Evolutionary conservation across 2,888 invertebrate genomes (phyloP), one percentile per base, ranked within the genome.

Genomic region (Microplitis deprimator): DNA sequence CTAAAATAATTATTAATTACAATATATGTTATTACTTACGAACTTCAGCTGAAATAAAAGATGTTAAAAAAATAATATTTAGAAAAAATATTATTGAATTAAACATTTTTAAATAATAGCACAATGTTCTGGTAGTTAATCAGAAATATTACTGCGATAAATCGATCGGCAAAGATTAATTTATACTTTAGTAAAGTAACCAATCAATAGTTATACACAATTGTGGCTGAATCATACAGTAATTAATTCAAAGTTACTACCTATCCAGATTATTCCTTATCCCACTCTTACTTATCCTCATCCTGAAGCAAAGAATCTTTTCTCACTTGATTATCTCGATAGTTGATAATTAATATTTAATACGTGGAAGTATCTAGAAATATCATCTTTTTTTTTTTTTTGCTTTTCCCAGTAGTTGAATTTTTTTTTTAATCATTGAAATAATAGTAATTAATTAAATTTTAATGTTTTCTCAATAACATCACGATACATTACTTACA

Each of bases 201-300:
- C 64, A 50, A 75, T 59, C 68, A 61, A 69, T 65, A 73, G 64
- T 40, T 65, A 17, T 50, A 60, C 13, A 50, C 68, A 41, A 73
- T 69, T 64, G 72, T 20, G 73, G 70, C 50, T 73, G 79, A 76
- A 69, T 80, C 80, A 79, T 76, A 75, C n/a, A 68, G 71, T 73
- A 68, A 79, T 73, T 50, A 76, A 77, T 77, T 77, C 75, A 80
- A 65, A 79, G 77, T 67, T 77, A 80, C 62, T 77, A 79, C 69
- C 75, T 60, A 76, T 59, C 50, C 13, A 77, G 75, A 75, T 77
- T 59, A 10, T 73, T 69, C 78, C 29, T 29, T 1, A 39, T 29
- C 29, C 16, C 68, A 68, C 38, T 68, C 20, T 68, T n/a, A 29
- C 13, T n/a, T 39, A 5, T 10, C 39, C 1, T 39, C 68, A 50